Evolutionary conservation across 2,888 invertebrate species (phyloP).

Genomic region (Melanchra persicariae): DNA sequence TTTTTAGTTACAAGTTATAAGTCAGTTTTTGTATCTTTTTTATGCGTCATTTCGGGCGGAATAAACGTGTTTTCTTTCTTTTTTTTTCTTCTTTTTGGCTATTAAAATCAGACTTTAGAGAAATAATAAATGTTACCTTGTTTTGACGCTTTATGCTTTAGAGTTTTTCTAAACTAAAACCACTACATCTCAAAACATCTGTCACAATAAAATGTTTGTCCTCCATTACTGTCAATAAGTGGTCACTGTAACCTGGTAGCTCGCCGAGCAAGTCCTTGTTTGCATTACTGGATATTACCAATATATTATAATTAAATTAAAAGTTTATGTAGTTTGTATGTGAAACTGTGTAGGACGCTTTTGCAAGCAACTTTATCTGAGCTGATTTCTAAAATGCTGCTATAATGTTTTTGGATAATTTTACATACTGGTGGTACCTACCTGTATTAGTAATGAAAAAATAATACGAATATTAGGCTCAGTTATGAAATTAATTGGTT

Average conservation of each 20-base stretch:
- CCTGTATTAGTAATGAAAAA: too few relatives aligned
- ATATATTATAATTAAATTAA: constrained; percentile 75
- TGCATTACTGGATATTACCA: constrained; percentile 76
- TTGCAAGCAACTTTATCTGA: constrained; percentile 28
- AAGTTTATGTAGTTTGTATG: constrained; percentile 64
- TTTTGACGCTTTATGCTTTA: too few relatives aligned
- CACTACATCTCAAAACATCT: too few relatives aligned
- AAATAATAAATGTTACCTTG: too few relatives aligned
- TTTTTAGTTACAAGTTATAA: too few relatives aligned
- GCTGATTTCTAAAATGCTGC: constrained; percentile 22
- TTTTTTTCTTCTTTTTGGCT: too few relatives aligned
- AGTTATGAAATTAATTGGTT: not conserved
- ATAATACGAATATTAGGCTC: too few relatives aligned
- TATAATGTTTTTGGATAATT: not conserved
- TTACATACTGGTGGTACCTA: not conserved
- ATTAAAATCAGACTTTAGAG: too few relatives aligned
- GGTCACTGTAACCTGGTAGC: constrained; percentile 64
- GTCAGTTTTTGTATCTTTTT: too few relatives aligned
- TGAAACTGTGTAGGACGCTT: constrained; percentile 43
- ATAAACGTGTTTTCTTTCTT: too few relatives aligned
- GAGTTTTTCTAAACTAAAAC: too few relatives aligned
- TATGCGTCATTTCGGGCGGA: too few relatives aligned
- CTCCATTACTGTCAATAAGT: not conserved
- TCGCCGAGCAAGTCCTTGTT: constrained; percentile 71
- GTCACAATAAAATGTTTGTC: not conserved